Conservation (phyloP, 1,140 invertebrate genomes). For the Teleopsis dalmanni region DNA sequence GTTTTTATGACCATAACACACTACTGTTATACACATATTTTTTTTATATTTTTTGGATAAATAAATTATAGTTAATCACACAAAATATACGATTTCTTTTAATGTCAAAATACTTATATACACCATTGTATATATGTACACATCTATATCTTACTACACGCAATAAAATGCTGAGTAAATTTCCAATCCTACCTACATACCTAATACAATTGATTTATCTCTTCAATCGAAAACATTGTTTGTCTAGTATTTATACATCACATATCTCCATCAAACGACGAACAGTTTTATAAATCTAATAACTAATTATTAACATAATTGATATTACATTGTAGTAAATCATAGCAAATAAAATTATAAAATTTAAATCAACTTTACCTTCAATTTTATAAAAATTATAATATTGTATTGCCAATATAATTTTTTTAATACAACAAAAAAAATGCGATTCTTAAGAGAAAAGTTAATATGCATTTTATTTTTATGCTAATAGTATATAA, state of each 20-base stretch:
- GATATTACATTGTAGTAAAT: not conserved
- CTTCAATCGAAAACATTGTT: not conserved
- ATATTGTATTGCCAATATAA: not conserved
- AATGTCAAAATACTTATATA: no score
- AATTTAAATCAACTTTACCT: not conserved
- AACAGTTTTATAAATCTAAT: not conserved
- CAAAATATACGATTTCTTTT: no score
- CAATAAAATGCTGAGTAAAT: no score
- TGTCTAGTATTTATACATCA: not conserved
- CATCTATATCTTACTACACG: no score
- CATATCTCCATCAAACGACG: not conserved
- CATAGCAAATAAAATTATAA: not conserved
- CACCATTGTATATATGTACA: no score
- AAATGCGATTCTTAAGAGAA: not conserved
- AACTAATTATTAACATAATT: not conserved
- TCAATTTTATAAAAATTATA: not conserved
- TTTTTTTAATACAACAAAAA: not conserved
- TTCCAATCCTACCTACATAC: no score
- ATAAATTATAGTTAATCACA: not conserved
- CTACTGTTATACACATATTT: not conserved
- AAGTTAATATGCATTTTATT: not conserved
- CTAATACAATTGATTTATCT: not conserved
- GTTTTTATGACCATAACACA: not conserved
- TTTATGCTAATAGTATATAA: not conserved
- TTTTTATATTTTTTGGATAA: not conserved